Conservation (phyloP, 2,888 invertebrate species). For the Dioctria linearis region DNA sequence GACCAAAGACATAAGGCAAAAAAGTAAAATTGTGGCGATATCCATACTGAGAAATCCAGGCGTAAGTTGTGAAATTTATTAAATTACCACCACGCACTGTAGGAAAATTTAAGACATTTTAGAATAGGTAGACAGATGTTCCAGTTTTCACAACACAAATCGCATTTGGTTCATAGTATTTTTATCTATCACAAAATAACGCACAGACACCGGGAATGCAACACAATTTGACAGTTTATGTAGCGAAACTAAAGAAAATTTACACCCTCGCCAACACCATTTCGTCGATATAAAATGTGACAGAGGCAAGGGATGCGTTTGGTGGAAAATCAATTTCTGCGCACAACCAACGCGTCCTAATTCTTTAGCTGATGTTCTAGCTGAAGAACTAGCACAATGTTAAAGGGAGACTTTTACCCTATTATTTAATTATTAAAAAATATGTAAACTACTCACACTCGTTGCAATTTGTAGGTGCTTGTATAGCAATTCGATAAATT, state of each 20-base stretch:
- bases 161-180: neutral
- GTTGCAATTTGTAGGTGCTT: conserved; percentile 1
- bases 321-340: conserved; percentile 62
- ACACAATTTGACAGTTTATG: conserved; percentile 40
- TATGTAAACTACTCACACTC: neutral
- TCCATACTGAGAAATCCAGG: conserved; percentile 65
- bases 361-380: neutral
- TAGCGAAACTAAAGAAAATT: conserved; percentile 34
- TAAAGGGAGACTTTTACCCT: neutral
- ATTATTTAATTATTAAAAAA: conserved; percentile 15
- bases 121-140: neutral
- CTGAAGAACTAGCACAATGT: neutral
- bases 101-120: neutral
- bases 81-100: neutral
- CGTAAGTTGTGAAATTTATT: neutral
- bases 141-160: neutral
- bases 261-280: conserved; percentile 40
- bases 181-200: neutral
- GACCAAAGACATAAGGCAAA: conserved; percentile 72
- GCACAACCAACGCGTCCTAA: conserved; percentile 58
- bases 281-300: neutral
- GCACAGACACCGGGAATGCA: neutral
- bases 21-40: conserved; percentile 70
- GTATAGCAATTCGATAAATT: neutral
- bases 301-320: neutral